A percentile compares a stretch with the other conserved stretches of the same genome.
phyloP scores from a whole-genome alignment of 2,113 vertebrate species.

The Oxyura jamaicensis region DNA sequence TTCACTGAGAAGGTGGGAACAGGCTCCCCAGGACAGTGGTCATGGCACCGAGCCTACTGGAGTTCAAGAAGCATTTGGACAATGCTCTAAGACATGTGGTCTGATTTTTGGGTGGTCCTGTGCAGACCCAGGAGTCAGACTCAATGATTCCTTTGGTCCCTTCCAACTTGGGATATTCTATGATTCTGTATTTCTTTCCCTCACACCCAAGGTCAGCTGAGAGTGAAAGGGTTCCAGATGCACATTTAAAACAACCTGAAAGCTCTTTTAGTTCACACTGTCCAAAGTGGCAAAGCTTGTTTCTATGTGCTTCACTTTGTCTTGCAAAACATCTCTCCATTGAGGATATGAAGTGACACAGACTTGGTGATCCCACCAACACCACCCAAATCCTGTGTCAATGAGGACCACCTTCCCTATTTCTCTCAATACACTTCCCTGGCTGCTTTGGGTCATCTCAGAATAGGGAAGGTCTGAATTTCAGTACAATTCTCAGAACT shows the following conservation, averaged over 20 bases:
- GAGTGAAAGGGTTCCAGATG: neutral
- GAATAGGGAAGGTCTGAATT: neutral
- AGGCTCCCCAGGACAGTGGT: too few relatives aligned
- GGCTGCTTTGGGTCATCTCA: neutral
- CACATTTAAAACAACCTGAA: neutral
- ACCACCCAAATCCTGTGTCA: neutral
- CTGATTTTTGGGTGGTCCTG: too few relatives aligned
- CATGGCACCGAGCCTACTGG: too few relatives aligned
- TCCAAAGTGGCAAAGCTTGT: neutral
- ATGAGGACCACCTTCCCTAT: fast-evolving
- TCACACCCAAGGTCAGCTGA: neutral
- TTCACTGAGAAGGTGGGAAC: too few relatives aligned
- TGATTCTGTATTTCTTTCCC: neutral
- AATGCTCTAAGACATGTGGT: too few relatives aligned
- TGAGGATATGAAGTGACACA: neutral
- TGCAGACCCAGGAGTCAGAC: too few relatives aligned
- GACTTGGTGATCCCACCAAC: neutral
- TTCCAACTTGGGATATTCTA: too few relatives aligned
- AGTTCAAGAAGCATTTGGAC: too few relatives aligned
- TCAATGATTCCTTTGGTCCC: too few relatives aligned
- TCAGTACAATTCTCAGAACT: neutral
- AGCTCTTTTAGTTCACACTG: neutral
- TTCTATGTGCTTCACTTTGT: neutral
- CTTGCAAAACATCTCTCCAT: neutral
- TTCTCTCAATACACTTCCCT: neutral